A percentile compares a stretch with the other conserved stretches of the same genome.
Evolutionary conservation across 2,113 vertebrate species (phyloP).

Genomic region (Probosciger aterrimus): DNA sequence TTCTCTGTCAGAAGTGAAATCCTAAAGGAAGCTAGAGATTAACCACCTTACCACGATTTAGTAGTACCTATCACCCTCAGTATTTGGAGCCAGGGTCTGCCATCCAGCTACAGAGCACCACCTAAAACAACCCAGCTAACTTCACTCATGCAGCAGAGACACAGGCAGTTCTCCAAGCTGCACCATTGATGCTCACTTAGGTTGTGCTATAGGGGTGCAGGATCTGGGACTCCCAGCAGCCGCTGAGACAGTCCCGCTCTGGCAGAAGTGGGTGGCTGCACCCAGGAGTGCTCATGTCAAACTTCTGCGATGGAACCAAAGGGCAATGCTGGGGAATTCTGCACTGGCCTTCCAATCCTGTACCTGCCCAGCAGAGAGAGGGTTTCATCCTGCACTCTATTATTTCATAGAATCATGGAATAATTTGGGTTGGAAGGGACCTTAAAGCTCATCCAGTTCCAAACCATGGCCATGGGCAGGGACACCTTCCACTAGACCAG

Average conservation of each 20-base stretch:
- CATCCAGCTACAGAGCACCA: neutral
- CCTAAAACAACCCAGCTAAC: neutral
- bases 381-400: neutral
- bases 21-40: neutral
- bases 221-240: neutral
- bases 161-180: neutral
- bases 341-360: neutral
- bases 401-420: neutral
- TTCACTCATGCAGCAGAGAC: neutral
- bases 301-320: rapidly evolving
- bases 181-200: rapidly evolving
- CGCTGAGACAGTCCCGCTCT: neutral
- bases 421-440: neutral
- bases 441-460: neutral
- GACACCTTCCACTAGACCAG: neutral
- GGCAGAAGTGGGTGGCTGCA: neutral
- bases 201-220: rapidly evolving
- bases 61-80: neutral
- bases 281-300: neutral
- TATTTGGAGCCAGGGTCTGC: neutral
- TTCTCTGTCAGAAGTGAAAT: neutral
- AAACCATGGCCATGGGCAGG: neutral
- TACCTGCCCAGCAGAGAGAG: neutral
- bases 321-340: neutral
- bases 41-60: neutral